Conservation (phyloP, 1,140 invertebrate species). For the Sitobion miscanthi region DNA sequence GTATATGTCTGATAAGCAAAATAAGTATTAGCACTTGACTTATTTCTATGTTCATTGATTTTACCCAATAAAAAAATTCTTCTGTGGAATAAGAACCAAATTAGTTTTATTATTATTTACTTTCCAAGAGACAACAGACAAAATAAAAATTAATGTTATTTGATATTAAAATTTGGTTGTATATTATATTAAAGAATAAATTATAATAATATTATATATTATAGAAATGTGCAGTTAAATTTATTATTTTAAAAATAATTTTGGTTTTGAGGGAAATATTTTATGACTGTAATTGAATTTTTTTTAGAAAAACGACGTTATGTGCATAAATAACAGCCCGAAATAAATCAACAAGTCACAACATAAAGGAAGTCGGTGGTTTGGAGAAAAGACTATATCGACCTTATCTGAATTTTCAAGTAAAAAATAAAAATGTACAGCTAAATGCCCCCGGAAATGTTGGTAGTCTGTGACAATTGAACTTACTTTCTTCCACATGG, state of each 20-base stretch:
- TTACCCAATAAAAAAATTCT: too few relatives aligned
- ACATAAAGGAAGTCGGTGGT: background rate
- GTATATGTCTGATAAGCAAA: too few relatives aligned
- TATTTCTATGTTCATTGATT: too few relatives aligned
- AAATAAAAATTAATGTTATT: too few relatives aligned
- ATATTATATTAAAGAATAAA: too few relatives aligned
- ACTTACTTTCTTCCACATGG: background rate
- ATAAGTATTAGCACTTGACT: too few relatives aligned
- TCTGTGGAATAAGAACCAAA: too few relatives aligned
- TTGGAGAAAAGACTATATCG: background rate
- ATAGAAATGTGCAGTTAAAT: background rate
- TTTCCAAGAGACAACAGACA: too few relatives aligned
- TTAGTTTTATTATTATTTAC: too few relatives aligned
- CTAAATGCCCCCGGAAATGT: constrained; percentile 10
- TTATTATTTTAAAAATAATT: background rate
- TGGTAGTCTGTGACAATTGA: constrained; percentile 13
- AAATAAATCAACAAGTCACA: constrained; percentile 46
- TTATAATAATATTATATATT: too few relatives aligned
- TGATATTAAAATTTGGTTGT: too few relatives aligned
- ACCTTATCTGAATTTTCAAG: constrained; percentile 19
- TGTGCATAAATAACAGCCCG: background rate
- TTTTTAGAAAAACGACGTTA: background rate
- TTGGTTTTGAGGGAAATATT: background rate
- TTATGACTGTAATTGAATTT: background rate
- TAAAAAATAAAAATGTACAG: constrained; percentile 31